Evolutionary conservation across 2,113 vertebrate genomes (phyloP), one percentile per base, ranked within the genome.

Genomic region (Spea multiplicata): DNA sequence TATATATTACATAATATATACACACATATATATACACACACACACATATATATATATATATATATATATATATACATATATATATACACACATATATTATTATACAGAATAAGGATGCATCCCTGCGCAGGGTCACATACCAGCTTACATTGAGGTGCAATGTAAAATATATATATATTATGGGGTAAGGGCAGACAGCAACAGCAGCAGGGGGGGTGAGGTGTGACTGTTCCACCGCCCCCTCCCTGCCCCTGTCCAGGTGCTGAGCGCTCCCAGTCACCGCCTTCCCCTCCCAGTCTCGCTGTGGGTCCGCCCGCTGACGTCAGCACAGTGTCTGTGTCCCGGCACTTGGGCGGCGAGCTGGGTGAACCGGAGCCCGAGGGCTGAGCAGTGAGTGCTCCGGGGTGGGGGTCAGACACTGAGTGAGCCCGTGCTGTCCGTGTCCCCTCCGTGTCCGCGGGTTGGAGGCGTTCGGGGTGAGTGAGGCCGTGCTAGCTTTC

Each of bases 371-470:
- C 17, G 47, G 7, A 71, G 68, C 68, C 59, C 7, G 72, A 9
- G 48, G 7, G 68, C 69, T 65, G 66, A 59, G 75, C 53, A 70
- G 53, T 30, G 30, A 30, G 30, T 49, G 7, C 30, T 64, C 30
- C 45, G 67, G 67, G 71, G 76, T 6, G 50, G 10, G 9, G 14
- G 69, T 72, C 17, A 72, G 48, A 72, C 48, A 55, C 66, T 47
- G 14, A 64, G 47, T 17, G 55, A 55, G 74, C 8, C 9, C n/a
- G 46, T 14, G 30, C 7, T 48, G 17, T 66, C 50, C 12, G 65
- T 13, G 68, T 46, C 49, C 46, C 8, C 73, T 14, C 55, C 48
- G 49, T 14, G 74, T 46, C 44, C 49, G 30, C 55, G 65, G 5
- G 75, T 45, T 12, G 46, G 45, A 45, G 66, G 44, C 9, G 52